A percentile compares a stretch with the other conserved stretches of the same genome.
phyloP scores from a whole-genome alignment of 1,140 invertebrate genomes.

The Pollicipes pollicipes region DNA sequence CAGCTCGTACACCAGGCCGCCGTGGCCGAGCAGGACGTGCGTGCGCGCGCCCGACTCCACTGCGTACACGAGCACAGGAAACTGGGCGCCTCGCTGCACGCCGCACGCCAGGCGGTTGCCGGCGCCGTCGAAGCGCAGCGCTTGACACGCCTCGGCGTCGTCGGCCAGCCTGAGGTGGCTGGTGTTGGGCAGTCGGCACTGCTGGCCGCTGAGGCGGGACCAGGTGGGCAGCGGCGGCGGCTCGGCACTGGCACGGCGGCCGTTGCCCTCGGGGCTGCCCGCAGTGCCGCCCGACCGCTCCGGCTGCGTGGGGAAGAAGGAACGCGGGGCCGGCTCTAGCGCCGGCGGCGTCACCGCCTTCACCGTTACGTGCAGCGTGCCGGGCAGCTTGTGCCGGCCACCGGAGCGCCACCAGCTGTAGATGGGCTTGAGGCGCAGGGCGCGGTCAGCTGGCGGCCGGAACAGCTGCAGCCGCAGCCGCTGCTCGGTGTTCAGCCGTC shows the following conservation, averaged over 20 bases:
- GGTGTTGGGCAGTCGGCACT: neutral
- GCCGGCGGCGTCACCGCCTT: neutral
- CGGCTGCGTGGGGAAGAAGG: neutral
- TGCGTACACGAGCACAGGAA: neutral
- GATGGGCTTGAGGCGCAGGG: neutral
- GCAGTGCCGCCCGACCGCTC: neutral
- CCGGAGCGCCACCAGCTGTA: neutral
- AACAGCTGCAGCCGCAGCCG: constrained; percentile 2
- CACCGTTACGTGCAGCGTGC: neutral
- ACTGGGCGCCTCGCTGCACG: neutral
- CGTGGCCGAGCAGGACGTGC: neutral
- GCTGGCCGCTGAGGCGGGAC: neutral
- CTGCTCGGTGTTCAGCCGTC: neutral
- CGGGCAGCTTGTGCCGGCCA: neutral
- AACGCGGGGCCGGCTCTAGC: neutral
- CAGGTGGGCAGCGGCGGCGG: neutral
- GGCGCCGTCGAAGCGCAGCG: neutral
- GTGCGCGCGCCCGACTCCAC: neutral
- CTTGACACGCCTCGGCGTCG: neutral
- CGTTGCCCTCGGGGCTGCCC: neutral
- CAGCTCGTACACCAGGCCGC: neutral
- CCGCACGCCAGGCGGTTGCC: neutral
- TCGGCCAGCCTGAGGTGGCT: neutral
- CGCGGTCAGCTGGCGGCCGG: neutral
- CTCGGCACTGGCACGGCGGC: neutral